Conservation (phyloP, 2,113 vertebrate species). For the Ivindomyrus marchei region DNA sequence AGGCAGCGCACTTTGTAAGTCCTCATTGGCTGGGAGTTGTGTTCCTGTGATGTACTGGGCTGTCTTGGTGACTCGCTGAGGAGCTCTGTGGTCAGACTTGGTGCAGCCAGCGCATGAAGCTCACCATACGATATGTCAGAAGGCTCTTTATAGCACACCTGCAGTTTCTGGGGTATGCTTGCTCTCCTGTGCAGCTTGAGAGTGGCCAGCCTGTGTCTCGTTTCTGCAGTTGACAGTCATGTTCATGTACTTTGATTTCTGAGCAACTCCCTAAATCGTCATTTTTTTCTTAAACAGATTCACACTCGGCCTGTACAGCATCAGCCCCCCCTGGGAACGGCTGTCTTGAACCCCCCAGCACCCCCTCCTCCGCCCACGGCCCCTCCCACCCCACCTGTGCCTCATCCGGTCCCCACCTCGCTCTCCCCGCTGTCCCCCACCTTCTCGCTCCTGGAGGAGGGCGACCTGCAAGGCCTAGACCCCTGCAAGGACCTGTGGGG, state of each 20-base stretch:
- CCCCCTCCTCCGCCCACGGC: slow-evolving; percentile 60
- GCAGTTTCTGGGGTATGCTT: not conserved
- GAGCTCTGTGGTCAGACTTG: not conserved
- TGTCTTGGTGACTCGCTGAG: not conserved
- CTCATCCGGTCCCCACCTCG: slow-evolving; percentile 51
- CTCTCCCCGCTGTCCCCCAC: slow-evolving; percentile 62
- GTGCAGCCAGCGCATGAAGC: not conserved
- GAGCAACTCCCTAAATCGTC: not conserved
- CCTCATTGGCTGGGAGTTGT: not conserved
- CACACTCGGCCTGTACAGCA: slow-evolving; percentile 66
- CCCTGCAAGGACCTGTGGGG: slow-evolving; percentile 78
- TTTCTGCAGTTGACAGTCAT: not conserved
- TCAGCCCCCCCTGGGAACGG: slow-evolving; percentile 53
- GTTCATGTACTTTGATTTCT: not conserved
- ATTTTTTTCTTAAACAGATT: slow-evolving; percentile 48
- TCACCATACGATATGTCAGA: not conserved
- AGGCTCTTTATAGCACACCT: not conserved
- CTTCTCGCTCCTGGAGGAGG: slow-evolving; percentile 67
- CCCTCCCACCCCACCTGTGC: slow-evolving; percentile 56
- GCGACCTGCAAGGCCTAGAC: slow-evolving; percentile 67
- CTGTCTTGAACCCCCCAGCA: slow-evolving; percentile 59
- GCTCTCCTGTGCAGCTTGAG: not conserved
- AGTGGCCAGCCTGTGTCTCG: not conserved
- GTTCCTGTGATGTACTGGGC: not conserved
- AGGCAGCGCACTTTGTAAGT: not conserved